Evolutionary conservation across 2,113 vertebrate genomes (phyloP).

Genomic region (Oreocharis arfaki): DNA sequence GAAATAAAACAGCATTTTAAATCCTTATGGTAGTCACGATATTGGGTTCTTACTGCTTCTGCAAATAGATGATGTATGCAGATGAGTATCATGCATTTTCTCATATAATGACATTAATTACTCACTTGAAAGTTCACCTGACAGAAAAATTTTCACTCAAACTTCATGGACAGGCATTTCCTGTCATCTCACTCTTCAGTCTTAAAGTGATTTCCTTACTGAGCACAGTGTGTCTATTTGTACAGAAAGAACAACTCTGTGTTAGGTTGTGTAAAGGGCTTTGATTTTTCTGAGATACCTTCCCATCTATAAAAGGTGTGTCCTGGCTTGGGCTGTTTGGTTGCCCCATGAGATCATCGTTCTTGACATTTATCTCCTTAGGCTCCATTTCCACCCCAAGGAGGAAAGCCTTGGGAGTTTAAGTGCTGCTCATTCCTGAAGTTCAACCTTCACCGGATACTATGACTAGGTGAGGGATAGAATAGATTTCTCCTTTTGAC

Average conservation of each 20-base stretch:
- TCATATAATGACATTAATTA: neutral
- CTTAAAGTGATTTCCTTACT: neutral
- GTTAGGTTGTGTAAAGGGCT: neutral
- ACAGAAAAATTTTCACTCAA: neutral
- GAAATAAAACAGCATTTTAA: neutral
- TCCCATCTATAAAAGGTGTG: fast-evolving
- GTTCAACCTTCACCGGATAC: neutral
- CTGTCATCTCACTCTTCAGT: neutral
- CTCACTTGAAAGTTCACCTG: neutral
- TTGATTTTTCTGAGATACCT: neutral
- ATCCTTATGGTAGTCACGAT: neutral
- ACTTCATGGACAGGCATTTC: neutral
- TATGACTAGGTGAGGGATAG: neutral
- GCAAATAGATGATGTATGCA: neutral
- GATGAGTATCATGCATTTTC: neutral
- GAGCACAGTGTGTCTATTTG: neutral
- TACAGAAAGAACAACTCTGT: neutral
- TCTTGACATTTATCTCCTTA: neutral
- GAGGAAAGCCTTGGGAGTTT: neutral
- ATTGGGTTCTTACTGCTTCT: neutral
- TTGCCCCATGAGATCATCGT: neutral
- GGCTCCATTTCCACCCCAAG: neutral
- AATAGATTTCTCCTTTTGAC: neutral
- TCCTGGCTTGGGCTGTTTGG: neutral
- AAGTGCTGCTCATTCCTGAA: neutral